Evolutionary conservation across 2,888 invertebrate species (phyloP).

Genomic region (Acronicta leporina): DNA sequence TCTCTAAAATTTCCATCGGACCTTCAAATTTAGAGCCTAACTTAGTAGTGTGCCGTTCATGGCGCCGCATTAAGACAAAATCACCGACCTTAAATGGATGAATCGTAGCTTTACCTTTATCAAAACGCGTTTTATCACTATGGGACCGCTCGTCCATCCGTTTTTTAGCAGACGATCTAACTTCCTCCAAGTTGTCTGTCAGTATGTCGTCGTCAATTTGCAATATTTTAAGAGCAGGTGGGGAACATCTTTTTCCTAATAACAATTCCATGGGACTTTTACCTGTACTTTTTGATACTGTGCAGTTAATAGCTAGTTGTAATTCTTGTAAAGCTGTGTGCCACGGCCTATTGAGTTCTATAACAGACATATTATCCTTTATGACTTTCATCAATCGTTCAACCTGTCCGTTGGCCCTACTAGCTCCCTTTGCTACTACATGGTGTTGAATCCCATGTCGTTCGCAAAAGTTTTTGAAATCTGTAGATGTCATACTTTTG

Average conservation of each 20-base stretch:
- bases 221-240: constrained; percentile 5
- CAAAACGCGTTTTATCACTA: constrained; percentile 1
- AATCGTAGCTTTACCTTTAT: constrained; percentile 4
- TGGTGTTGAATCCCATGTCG: constrained; percentile 3
- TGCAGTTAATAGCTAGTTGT: constrained; percentile 4
- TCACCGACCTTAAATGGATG: constrained; percentile 2
- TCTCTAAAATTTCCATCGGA: constrained; percentile 6
- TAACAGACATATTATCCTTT: neutral
- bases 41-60: constrained; percentile 9
- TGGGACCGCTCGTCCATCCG: constrained; percentile 12
- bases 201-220: neutral
- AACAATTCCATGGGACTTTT: constrained; percentile 1
- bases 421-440: constrained; percentile 4
- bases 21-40: constrained; percentile 11
- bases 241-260: constrained; percentile 6
- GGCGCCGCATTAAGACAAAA: constrained; percentile 5
- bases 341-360: constrained; percentile 7
- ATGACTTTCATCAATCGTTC: no score
- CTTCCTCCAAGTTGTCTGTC: neutral
- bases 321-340: neutral
- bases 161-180: neutral
- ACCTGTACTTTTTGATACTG: neutral
- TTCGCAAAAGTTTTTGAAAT: constrained; percentile 8
- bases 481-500: constrained; percentile 3
- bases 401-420: neutral